Base-by-base conservation (phyloP, 1,140 invertebrate genomes). In the Hypsibius dujardini region DNA sequence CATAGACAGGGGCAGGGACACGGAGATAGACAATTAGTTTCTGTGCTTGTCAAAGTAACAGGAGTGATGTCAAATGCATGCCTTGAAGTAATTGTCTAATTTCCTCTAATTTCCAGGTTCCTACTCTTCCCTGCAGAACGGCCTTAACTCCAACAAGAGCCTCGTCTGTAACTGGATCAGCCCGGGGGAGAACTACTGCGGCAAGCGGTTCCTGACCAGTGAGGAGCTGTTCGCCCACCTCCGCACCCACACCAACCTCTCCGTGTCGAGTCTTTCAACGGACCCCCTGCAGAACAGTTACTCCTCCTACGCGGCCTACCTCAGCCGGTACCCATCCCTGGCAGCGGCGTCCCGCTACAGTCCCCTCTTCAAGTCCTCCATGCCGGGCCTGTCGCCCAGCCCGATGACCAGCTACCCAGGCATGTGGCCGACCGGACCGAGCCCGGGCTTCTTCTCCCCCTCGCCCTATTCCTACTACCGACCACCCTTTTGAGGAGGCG, bases 151-250 rank as follows among this genome's bases (percentile, higher is more conserved):
- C 50, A 56, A 56, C 50, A 56, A 56, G 2, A 74, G 71, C 47
- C 77, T 77, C 79, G 87, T 94, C 3, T 96, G 92, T 84, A 95
- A 90, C 76, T 96, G 93, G 94, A 89, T 96, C 74, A 87, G 87
- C 7, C 90, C 87, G 46, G 80, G 77, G 47, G 92, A 90, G 74
- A 85, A 86, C 0, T 95, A 93, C 76, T 98, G 95, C 77, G 95
- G 93, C 47, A 96, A 97, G 80, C 82, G 92, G 70, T 97, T 94
- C 79, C 83, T 85, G 67, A 89, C 89, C 15, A 92, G 92, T 2
- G 93, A 97, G 70, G 94, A 98, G 80, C 84, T 97, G 1, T 83
- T 97, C 28, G 89, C 92, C 76, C 95, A 98, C 81, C 83, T 97
- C 46, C 84, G 92, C 74, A 93, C 89, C 72, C 94, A 98, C 81